Evolutionary conservation across 2,888 invertebrate genomes (phyloP).

Genomic region (Bursaphelenchus okinawaensis): DNA sequence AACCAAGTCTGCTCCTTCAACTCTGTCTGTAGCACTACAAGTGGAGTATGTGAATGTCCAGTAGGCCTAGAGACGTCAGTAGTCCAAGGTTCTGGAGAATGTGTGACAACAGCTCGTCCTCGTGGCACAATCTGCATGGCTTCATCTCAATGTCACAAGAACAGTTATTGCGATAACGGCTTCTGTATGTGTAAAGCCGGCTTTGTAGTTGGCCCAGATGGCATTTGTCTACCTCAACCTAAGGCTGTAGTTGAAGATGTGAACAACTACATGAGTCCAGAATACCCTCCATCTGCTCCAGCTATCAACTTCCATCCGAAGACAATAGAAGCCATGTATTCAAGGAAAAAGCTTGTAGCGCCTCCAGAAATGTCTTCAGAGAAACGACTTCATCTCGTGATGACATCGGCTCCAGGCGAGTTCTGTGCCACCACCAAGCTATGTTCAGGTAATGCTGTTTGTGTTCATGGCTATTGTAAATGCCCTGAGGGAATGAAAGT

Average conservation of each 20-base stretch:
- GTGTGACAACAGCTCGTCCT: conserved; percentile 38
- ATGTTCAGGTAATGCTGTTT: conserved; percentile 47
- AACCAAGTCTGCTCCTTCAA: conserved; percentile 45
- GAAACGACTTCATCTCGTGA: neutral
- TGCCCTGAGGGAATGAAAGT: conserved; percentile 41
- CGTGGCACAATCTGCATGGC: conserved; percentile 46
- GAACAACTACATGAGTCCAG: conserved; percentile 7
- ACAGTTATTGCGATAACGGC: conserved; percentile 53
- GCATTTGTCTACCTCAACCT: conserved; percentile 40
- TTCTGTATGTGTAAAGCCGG: conserved; percentile 41
- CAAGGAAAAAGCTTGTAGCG: neutral
- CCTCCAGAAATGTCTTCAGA: neutral
- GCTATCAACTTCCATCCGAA: neutral
- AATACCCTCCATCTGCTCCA: neutral
- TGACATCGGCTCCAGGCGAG: conserved; percentile 41
- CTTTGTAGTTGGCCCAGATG: conserved; percentile 27
- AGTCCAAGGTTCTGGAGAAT: conserved; percentile 21
- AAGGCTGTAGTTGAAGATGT: conserved; percentile 22
- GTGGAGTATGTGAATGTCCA: conserved; percentile 55
- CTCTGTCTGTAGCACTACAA: conserved; percentile 29
- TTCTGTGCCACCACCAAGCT: conserved; percentile 38
- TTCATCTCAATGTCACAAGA: conserved; percentile 43
- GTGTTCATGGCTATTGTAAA: conserved; percentile 42
- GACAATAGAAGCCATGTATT: neutral
- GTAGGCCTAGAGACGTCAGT: conserved; percentile 35